Evolutionary conservation across 1,140 invertebrate species (phyloP).

Genomic region (Drosophila navojoa): DNA sequence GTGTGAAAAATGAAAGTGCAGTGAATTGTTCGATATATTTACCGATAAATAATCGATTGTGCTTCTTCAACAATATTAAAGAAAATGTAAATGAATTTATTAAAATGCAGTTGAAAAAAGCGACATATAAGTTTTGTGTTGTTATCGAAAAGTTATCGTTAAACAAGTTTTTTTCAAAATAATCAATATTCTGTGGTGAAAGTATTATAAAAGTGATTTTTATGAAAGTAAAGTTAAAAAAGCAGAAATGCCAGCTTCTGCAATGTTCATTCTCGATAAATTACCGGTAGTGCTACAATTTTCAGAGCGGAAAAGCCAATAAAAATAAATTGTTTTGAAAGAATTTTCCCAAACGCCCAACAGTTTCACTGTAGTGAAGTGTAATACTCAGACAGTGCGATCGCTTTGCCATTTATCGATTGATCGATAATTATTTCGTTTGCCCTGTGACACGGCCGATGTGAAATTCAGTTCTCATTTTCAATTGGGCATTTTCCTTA

Average conservation of each 20-base stretch:
- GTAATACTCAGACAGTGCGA: neutral
- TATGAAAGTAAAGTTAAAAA: too few relatives aligned
- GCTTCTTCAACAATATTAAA: too few relatives aligned
- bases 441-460: neutral
- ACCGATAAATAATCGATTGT: slow-evolving; percentile 4
- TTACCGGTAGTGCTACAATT: neutral
- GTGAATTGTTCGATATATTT: neutral
- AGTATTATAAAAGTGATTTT: too few relatives aligned
- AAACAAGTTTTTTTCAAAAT: neutral
- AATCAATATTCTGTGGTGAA: neutral
- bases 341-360: too few relatives aligned
- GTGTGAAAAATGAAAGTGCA: neutral
- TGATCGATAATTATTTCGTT: slow-evolving; percentile 17
- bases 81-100: too few relatives aligned
- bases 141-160: too few relatives aligned
- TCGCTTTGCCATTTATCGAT: slow-evolving; percentile 10
- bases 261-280: neutral
- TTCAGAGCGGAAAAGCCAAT: too few relatives aligned
- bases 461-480: slow-evolving; percentile 2
- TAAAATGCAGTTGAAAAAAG: too few relatives aligned
- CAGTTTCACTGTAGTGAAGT: too few relatives aligned
- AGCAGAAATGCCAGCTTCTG: too few relatives aligned
- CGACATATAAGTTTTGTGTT: too few relatives aligned
- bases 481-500: slow-evolving; percentile 4
- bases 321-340: too few relatives aligned